phyloP scores from a whole-genome alignment of 2,797 vertebrate genomes.

The Tapirus indicus region DNA sequence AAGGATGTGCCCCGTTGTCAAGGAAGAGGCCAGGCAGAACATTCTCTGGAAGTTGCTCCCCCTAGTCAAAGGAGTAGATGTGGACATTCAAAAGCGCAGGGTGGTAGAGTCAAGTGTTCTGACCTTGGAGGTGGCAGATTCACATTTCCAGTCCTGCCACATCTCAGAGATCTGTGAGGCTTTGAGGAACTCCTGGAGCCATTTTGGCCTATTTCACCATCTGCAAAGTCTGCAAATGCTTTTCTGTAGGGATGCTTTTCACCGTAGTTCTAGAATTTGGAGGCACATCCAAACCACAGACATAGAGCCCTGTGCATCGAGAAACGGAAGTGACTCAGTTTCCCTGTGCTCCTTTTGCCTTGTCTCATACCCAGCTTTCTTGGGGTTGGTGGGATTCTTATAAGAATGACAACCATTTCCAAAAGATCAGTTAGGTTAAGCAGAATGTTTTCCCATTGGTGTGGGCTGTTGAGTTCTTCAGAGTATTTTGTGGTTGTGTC shows the following conservation, averaged over 20 bases:
- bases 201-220: background rate
- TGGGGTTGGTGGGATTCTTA: background rate
- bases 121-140: background rate
- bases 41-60: background rate
- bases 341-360: background rate
- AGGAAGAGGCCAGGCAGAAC: background rate
- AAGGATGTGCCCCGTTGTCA: no score
- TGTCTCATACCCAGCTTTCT: background rate
- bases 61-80: background rate
- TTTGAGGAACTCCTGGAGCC: background rate
- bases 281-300: background rate
- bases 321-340: background rate
- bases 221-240: background rate
- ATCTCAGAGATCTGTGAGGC: background rate
- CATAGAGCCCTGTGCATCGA: accelerated
- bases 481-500: background rate
- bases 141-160: background rate
- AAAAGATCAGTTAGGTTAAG: background rate
- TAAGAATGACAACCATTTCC: background rate
- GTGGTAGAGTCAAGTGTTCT: background rate
- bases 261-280: background rate
- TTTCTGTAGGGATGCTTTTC: accelerated
- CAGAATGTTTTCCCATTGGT: no score
- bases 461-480: background rate
- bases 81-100: background rate